phyloP scores from a whole-genome alignment of 1,140 invertebrate genomes.

The Helicoverpa zea region DNA sequence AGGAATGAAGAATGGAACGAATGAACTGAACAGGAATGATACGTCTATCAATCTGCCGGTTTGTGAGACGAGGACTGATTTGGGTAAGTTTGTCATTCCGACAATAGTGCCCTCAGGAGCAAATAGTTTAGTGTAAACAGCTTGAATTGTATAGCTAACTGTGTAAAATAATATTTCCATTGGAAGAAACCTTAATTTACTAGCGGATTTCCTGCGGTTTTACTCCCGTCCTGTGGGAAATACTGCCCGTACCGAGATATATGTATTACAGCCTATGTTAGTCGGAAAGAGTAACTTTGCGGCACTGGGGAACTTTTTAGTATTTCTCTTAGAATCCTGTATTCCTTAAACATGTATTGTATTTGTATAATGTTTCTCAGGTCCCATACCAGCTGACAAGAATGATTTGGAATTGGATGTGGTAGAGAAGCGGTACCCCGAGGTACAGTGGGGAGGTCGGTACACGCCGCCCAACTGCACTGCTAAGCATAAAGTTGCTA shows the following conservation, averaged over 20 bases:
- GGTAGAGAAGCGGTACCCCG: conserved; percentile 80
- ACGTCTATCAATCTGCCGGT: conserved; percentile 60
- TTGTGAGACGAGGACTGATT: conserved; percentile 74
- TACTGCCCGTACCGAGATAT: too few relatives aligned
- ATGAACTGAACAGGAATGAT: conserved; percentile 69
- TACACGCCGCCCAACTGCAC: conserved; percentile 92
- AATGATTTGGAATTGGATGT: conserved; percentile 79
- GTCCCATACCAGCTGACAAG: conserved; percentile 81
- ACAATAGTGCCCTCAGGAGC: background rate
- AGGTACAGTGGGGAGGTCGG: conserved; percentile 89
- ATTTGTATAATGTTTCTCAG: conserved; percentile 57
- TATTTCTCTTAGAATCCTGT: too few relatives aligned
- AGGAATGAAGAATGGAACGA: conserved; percentile 68
- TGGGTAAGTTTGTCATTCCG: conserved; percentile 63
- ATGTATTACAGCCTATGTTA: too few relatives aligned
- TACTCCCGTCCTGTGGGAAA: too few relatives aligned
- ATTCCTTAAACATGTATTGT: conserved; percentile 24
- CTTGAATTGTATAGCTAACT: too few relatives aligned
- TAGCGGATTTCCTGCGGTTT: too few relatives aligned
- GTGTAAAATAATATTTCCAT: too few relatives aligned
- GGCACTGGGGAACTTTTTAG: too few relatives aligned
- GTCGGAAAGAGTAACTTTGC: too few relatives aligned
- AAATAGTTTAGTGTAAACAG: too few relatives aligned
- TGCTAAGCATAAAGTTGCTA: conserved; percentile 93
- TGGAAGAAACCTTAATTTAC: too few relatives aligned